Conservation (phyloP, 2,797 vertebrate genomes). For the Bovichtus variegatus region DNA sequence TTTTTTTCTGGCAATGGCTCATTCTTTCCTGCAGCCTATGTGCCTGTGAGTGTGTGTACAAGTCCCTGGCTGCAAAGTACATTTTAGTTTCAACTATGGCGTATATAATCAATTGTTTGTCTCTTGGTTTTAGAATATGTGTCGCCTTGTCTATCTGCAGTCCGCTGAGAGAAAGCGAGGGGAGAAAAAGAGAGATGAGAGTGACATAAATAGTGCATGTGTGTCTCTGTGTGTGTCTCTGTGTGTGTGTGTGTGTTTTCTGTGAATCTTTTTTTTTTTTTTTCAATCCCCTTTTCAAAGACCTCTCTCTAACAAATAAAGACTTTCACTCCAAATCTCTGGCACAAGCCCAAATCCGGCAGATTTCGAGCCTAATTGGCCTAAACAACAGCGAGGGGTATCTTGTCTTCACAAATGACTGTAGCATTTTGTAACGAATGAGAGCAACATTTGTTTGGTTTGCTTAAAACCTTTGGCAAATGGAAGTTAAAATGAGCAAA, state of each 20-base stretch:
- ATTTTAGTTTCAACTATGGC: slow-evolving; percentile 51
- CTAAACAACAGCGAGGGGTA: slow-evolving; percentile 71
- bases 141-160: slow-evolving; percentile 58
- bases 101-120: slow-evolving; percentile 67
- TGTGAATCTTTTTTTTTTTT: slow-evolving; percentile 40
- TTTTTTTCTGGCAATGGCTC: slow-evolving; percentile 49
- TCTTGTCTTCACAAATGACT: slow-evolving; percentile 70
- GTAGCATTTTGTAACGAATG: slow-evolving; percentile 53
- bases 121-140: slow-evolving; percentile 58
- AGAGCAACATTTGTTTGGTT: slow-evolving; percentile 45
- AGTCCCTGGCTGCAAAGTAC: slow-evolving; percentile 41
- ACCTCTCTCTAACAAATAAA: slow-evolving; percentile 59
- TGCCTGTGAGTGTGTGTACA: slow-evolving; percentile 15
- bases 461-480: slow-evolving; percentile 35
- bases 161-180: slow-evolving; percentile 36
- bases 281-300: slow-evolving; percentile 57
- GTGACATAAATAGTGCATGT: slow-evolving; percentile 48
- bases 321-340: slow-evolving; percentile 67
- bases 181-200: slow-evolving; percentile 46
- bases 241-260: slow-evolving; percentile 31
- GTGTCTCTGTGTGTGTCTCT: background rate
- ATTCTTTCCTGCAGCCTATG: slow-evolving; percentile 21
- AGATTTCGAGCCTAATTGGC: slow-evolving; percentile 79
- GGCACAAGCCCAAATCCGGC: slow-evolving; percentile 67
- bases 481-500: slow-evolving; percentile 18